These are phyloP conservation scores for Drosophila dunni DNA, from an alignment of 1,140 invertebrate genomes.

Conservation along the genomic window DNA sequence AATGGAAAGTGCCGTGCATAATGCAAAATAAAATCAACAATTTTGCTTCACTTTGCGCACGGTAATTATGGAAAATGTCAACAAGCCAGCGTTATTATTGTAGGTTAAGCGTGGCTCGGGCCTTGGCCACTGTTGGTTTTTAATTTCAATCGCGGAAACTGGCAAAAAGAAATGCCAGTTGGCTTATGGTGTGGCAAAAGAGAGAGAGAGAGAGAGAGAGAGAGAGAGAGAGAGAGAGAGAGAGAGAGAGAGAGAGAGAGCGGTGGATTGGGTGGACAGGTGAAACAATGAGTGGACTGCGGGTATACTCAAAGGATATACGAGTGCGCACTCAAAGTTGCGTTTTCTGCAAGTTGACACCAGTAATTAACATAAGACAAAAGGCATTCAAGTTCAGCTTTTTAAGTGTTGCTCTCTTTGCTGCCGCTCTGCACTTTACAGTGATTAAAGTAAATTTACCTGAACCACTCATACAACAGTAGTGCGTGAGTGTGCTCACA, in stretches of 20 bases:
- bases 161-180: slow-evolving; percentile 38
- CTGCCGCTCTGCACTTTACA: slow-evolving; percentile 64
- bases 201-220: not conserved
- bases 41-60: slow-evolving; percentile 78
- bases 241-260: slow-evolving; percentile 8
- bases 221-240: slow-evolving; percentile 16
- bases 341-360: slow-evolving; percentile 68
- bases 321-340: slow-evolving; percentile 75
- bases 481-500: slow-evolving; percentile 20
- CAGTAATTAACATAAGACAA: slow-evolving; percentile 83
- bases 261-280: too few relatives aligned
- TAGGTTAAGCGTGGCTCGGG: slow-evolving; percentile 75
- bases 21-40: slow-evolving; percentile 82
- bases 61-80: slow-evolving; percentile 82
- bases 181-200: slow-evolving; percentile 2
- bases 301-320: slow-evolving; percentile 73
- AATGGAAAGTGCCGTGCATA: slow-evolving; percentile 44
- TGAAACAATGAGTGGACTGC: not conserved
- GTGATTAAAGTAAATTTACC: slow-evolving; percentile 83
- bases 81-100: slow-evolving; percentile 77
- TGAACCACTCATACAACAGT: slow-evolving; percentile 57
- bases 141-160: slow-evolving; percentile 73
- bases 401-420: slow-evolving; percentile 77
- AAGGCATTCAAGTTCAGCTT: slow-evolving; percentile 66
- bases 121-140: slow-evolving; percentile 80